phyloP scores from a whole-genome alignment of 1,140 invertebrate species.

The Drosophila ananassae region DNA sequence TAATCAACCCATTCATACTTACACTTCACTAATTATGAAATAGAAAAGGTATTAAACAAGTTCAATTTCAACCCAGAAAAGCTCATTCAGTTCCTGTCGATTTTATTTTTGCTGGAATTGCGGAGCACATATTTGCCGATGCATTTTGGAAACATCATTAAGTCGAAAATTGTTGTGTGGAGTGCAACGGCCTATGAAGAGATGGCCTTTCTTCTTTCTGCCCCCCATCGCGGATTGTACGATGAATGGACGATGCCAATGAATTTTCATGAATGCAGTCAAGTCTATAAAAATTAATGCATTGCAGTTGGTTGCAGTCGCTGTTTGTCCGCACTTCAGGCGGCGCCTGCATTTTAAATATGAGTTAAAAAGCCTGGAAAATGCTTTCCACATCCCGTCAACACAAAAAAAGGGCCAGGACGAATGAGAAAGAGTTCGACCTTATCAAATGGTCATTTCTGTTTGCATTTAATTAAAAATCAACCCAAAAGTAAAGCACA shows the following conservation, averaged over 20 bases:
- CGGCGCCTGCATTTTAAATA: constrained; percentile 72
- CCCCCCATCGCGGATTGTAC: constrained; percentile 16
- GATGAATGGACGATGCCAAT: constrained; percentile 60
- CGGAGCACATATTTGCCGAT: constrained; percentile 75
- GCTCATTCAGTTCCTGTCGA: constrained; percentile 14
- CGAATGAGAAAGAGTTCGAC: constrained; percentile 12
- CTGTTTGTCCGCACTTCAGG: constrained; percentile 11
- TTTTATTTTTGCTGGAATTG: constrained; percentile 53
- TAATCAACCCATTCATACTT: too few relatives aligned
- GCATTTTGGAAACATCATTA: constrained; percentile 79
- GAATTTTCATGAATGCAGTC: constrained; percentile 81
- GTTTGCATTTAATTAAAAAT: constrained; percentile 84
- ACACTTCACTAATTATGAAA: too few relatives aligned
- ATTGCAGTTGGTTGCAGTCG: constrained; percentile 72
- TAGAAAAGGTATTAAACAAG: neutral
- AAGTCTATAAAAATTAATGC: constrained; percentile 82
- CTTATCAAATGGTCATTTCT: constrained; percentile 83
- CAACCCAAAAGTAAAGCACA: constrained; percentile 61
- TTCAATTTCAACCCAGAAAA: neutral
- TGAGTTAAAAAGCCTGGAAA: constrained; percentile 68
- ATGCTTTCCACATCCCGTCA: constrained; percentile 11
- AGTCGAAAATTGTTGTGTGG: constrained; percentile 68
- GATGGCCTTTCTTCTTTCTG: constrained; percentile 14
- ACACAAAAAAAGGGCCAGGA: neutral
- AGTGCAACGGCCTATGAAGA: constrained; percentile 78